Evolutionary conservation across 2,113 vertebrate genomes (phyloP).

Genomic region (Pseudopodoces humilis): DNA sequence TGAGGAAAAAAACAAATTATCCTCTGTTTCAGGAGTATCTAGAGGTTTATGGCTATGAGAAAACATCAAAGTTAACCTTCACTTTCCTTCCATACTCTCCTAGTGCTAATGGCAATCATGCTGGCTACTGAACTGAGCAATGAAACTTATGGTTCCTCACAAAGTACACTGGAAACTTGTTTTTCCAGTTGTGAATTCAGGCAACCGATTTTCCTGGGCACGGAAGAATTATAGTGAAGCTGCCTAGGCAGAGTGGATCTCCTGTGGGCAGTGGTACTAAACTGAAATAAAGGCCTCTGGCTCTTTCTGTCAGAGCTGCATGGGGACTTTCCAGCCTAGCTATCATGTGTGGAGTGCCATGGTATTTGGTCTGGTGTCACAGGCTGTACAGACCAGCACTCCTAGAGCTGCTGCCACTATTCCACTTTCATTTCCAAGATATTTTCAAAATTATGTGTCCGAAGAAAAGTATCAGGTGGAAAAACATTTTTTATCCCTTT

Average conservation of each 20-base stretch:
- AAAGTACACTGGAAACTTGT: neutral
- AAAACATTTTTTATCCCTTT: neutral
- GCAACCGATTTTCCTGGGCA: neutral
- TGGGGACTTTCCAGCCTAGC: neutral
- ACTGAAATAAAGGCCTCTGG: neutral
- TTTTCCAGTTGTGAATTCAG: neutral
- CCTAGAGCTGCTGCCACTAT: neutral
- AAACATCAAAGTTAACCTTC: neutral
- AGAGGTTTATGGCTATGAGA: neutral
- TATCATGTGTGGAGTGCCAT: rapidly evolving
- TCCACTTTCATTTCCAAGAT: neutral
- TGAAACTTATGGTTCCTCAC: neutral
- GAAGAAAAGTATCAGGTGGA: neutral
- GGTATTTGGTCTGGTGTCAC: neutral
- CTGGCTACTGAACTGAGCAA: neutral
- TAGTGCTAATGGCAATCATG: neutral
- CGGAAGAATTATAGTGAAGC: neutral
- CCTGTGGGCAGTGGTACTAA: neutral
- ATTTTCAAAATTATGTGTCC: neutral
- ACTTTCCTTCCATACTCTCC: neutral
- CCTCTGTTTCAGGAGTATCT: neutral
- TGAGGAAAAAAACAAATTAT: neutral
- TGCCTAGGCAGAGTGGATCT: neutral
- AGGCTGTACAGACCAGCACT: neutral
- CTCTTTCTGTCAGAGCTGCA: neutral